A percentile compares a stretch with the other conserved stretches of the same genome.
Evolutionary conservation across 2,113 vertebrate species (phyloP).

Genomic region (Nesoenas mayeri): DNA sequence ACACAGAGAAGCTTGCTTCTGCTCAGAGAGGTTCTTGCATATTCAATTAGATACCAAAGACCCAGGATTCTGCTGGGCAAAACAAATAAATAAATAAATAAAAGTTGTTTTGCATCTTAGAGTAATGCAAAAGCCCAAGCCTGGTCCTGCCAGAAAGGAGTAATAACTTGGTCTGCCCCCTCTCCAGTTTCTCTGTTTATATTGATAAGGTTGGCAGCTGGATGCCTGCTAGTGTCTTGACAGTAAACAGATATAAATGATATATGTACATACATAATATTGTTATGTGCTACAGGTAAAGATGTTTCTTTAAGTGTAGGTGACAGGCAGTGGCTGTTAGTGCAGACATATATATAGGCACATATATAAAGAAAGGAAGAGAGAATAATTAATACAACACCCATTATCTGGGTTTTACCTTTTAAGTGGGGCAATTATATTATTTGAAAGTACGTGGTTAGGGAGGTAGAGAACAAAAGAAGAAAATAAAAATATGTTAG

Average conservation of each 20-base stretch:
- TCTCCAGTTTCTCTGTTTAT: background rate
- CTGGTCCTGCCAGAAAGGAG: background rate
- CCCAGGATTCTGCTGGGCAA: background rate
- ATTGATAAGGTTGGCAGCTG: background rate
- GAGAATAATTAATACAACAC: constrained; percentile 9
- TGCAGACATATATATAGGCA: background rate
- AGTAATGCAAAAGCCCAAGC: background rate
- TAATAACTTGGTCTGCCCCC: background rate
- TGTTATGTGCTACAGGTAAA: background rate
- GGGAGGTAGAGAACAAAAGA: background rate
- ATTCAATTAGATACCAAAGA: background rate
- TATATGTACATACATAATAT: background rate
- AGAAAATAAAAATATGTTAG: background rate
- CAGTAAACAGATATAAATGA: background rate
- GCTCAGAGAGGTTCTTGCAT: background rate
- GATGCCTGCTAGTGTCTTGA: background rate
- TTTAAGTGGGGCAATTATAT: background rate
- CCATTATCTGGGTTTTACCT: constrained; percentile 8
- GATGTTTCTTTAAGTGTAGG: background rate
- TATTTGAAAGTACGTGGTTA: background rate
- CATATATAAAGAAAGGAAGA: background rate
- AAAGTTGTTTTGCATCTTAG: background rate
- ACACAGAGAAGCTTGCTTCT: too few relatives aligned
- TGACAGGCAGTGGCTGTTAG: background rate
- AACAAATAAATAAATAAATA: background rate